Conservation (phyloP, 2,888 invertebrate genomes). For the Parnassius glacialis region DNA sequence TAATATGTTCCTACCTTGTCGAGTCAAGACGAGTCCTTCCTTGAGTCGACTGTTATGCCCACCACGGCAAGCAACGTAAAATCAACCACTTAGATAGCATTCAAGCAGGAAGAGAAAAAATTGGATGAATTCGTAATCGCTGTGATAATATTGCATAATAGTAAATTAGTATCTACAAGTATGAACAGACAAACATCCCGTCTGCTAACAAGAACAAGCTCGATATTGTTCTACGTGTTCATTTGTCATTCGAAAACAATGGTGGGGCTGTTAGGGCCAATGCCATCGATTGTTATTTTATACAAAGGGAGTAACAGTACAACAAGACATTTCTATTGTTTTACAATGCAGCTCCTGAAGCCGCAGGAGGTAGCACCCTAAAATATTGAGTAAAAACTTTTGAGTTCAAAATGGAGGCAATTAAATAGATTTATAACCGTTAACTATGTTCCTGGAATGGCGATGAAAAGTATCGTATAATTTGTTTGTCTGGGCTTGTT, state of each 20-base stretch:
- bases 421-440: slow-evolving; percentile 76
- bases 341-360: slow-evolving; percentile 69
- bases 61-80: too few relatives aligned
- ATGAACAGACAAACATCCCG: slow-evolving; percentile 14
- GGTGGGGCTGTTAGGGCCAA: slow-evolving; percentile 53
- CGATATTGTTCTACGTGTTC: slow-evolving; percentile 58
- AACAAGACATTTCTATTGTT: slow-evolving; percentile 71
- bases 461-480: slow-evolving; percentile 44
- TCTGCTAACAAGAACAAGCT: slow-evolving; percentile 28
- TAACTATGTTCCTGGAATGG: slow-evolving; percentile 58
- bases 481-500: slow-evolving; percentile 37
- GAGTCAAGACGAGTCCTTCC: too few relatives aligned
- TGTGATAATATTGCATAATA: slow-evolving; percentile 22
- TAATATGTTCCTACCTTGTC: too few relatives aligned
- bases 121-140: too few relatives aligned
- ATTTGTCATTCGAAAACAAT: slow-evolving; percentile 70
- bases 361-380: slow-evolving; percentile 73
- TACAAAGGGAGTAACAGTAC: slow-evolving; percentile 66
- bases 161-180: slow-evolving; percentile 20
- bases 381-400: slow-evolving; percentile 59
- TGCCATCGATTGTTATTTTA: slow-evolving; percentile 54
- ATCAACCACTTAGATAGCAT: too few relatives aligned
- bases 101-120: too few relatives aligned
- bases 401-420: slow-evolving; percentile 57
- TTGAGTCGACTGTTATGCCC: too few relatives aligned